A percentile compares a stretch with the other conserved stretches of the same genome.
phyloP scores from a whole-genome alignment of 2,888 invertebrate species.

The Drosophila merina region DNA sequence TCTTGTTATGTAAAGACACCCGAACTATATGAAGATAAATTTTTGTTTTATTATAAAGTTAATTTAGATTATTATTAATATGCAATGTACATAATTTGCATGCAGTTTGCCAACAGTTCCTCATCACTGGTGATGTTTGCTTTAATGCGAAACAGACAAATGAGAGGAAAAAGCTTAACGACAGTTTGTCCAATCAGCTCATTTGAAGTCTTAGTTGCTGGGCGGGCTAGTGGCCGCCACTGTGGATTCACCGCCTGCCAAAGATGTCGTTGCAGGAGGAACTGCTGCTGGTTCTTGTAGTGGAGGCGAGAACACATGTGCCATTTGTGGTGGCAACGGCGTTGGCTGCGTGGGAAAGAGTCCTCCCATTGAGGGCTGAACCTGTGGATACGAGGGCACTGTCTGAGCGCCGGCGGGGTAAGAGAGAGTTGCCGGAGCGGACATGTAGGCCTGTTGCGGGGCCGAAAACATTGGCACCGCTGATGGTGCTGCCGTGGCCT shows the following conservation, averaged over 20 bases:
- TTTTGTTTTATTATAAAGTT: conserved; percentile 40
- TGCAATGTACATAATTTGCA: conserved; percentile 40
- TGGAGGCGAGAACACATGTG: conserved; percentile 60
- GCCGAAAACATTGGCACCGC: conserved; percentile 79
- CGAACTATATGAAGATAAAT: conserved; percentile 19
- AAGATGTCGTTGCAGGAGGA: conserved; percentile 22
- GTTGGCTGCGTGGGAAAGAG: conserved; percentile 77
- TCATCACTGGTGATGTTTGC: conserved; percentile 49
- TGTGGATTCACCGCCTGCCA: conserved; percentile 6
- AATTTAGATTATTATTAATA: conserved; percentile 39
- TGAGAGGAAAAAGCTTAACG: conserved; percentile 62
- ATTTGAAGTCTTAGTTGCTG: conserved; percentile 50
- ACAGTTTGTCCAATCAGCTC: conserved; percentile 46
- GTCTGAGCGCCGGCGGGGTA: conserved; percentile 81
- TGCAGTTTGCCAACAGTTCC: conserved; percentile 12
- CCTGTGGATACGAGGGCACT: conserved; percentile 83
- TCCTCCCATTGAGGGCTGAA: conserved; percentile 80
- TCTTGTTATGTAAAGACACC: not conserved
- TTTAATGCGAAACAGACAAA: conserved; percentile 50
- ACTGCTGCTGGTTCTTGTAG: conserved; percentile 4
- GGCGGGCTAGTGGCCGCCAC: conserved; percentile 50
- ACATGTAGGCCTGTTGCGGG: conserved; percentile 78
- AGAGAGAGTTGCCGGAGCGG: conserved; percentile 76
- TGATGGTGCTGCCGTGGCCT: conserved; percentile 63
- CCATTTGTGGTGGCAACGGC: conserved; percentile 79